phyloP scores from a whole-genome alignment of 1,140 invertebrate species.

The Dendroctonus ponderosae region DNA sequence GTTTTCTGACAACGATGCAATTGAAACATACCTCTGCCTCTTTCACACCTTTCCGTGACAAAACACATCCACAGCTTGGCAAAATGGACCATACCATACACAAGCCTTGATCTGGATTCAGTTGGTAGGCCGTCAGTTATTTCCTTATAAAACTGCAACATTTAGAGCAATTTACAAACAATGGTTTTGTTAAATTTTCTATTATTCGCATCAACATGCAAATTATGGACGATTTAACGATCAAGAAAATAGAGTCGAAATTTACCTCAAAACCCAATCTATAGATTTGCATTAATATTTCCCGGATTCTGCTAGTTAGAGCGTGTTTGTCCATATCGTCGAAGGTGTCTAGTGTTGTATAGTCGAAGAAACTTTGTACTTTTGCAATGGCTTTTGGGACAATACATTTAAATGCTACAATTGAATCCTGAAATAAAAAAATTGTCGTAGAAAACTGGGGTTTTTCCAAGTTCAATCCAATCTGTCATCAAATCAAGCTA shows the following conservation, averaged over 20 bases:
- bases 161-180: not conserved
- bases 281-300: slow-evolving; percentile 83
- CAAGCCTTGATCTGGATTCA: slow-evolving; percentile 39
- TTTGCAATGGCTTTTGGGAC: slow-evolving; percentile 62
- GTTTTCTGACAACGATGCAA: not conserved
- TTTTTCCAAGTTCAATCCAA: not conserved
- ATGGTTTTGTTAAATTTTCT: not conserved
- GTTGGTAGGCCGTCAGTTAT: slow-evolving; percentile 54
- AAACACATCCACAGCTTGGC: slow-evolving; percentile 86
- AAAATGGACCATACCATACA: slow-evolving; percentile 64
- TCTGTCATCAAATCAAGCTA: not conserved
- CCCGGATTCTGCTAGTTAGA: slow-evolving; percentile 65
- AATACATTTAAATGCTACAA: slow-evolving; percentile 61
- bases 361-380: slow-evolving; percentile 62
- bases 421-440: slow-evolving; percentile 54
- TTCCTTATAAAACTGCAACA: slow-evolving; percentile 74
- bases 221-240: not conserved
- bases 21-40: slow-evolving; percentile 60
- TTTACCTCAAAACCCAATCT: slow-evolving; percentile 83
- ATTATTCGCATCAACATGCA: not conserved
- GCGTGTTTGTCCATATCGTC: slow-evolving; percentile 54
- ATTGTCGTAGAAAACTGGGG: no score
- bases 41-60: slow-evolving; percentile 76
- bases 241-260: not conserved
- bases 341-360: slow-evolving; percentile 56